Percentiles rank a stretch among this genome's conserved stretches.
Conservation (phyloP, 2,113 vertebrate genomes). For the Megaceryle maxima region DNA sequence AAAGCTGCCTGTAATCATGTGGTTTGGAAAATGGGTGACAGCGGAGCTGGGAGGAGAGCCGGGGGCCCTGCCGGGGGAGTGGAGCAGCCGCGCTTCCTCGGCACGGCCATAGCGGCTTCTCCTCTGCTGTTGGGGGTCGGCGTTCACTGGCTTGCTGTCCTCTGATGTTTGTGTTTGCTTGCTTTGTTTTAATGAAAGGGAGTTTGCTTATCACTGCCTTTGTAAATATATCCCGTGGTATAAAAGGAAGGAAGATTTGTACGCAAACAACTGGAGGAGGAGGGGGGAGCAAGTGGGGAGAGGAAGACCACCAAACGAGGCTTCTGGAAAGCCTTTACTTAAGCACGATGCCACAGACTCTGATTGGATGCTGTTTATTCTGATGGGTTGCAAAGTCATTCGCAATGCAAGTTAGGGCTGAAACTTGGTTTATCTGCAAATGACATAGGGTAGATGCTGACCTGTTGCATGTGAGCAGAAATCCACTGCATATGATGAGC, state of each 20-base stretch:
- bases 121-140: neutral
- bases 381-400: neutral
- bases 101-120: neutral
- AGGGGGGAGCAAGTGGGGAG: neutral
- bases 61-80: constrained; percentile 74
- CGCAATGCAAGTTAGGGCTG: neutral
- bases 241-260: constrained; percentile 56
- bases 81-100: neutral
- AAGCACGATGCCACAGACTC: neutral
- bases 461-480: neutral
- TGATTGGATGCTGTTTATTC: neutral
- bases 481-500: accelerated
- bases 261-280: constrained; percentile 29
- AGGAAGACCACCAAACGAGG: neutral
- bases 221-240: constrained; percentile 37
- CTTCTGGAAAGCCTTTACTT: neutral
- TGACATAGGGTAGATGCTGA: neutral
- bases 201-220: constrained; percentile 41
- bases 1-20: neutral
- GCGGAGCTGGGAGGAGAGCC: constrained; percentile 12
- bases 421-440: neutral
- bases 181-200: constrained; percentile 42
- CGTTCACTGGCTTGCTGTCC: neutral
- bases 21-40: constrained; percentile 41
- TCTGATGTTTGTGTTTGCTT: neutral